Base-by-base conservation (phyloP, 1,140 invertebrate genomes). In the Physella acuta region DNA sequence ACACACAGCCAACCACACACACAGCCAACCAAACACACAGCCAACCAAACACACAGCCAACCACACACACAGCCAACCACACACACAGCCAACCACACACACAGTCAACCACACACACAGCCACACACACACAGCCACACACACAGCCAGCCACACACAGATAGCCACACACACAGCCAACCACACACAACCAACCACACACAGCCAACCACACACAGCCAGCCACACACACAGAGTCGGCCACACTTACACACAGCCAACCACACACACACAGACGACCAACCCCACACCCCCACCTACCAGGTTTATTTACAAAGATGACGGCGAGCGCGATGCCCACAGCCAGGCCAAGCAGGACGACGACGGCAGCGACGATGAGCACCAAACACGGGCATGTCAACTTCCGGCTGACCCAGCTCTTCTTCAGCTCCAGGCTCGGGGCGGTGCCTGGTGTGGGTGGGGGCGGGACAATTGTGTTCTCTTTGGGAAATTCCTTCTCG, bases 381-480 rank as follows among this genome's bases (percentile, higher is more conserved):
- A 67, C 17, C 14, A 56, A 31, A 16, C 56, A 20, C 11, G n/a
- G 20, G 11, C 3, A 5, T 2, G 30, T 20, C 2, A 67, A 52
- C n/a, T 56, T 33, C 28, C 53, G 44, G 8, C 36, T 36, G 33
- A 51, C 36, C 64, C 64, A 67, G 0, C 52, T 28, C n/a, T 33
- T 56, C 1, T 5, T 8, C 1, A 30, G 1, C n/a, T 56, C 20
- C 17, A 28, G 5, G 14, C 31, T n/a, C 14, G 51, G 52, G 8
- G 64, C 64, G 3, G 64, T 67, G n/a, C 64, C 64, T 5, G 64
- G 64, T 24, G 64, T 67, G 14, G 64, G 64, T 0, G 64, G 64
- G 28, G 58, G 30, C 8, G 58, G 58, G 26, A 33, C 33, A 31
- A 60, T 60, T 17, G 4, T 33, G 34, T 28, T 53, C 1, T 67